phyloP scores from a whole-genome alignment of 2,113 vertebrate genomes.

The Megaceryle maxima region DNA sequence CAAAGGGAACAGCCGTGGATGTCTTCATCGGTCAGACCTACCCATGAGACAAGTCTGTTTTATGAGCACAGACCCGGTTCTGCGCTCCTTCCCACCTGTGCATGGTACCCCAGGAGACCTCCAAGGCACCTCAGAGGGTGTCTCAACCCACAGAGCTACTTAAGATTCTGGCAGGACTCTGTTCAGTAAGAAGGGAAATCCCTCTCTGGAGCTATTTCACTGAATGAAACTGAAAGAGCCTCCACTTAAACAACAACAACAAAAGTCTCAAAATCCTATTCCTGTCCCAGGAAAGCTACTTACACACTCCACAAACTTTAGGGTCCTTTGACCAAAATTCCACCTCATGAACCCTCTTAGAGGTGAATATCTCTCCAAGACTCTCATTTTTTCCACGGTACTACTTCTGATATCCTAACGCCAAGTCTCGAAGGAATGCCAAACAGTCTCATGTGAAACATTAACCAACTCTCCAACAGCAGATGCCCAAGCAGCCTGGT shows the following conservation, averaged over 20 bases:
- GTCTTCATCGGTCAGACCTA: neutral
- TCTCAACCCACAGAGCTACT: fast-evolving
- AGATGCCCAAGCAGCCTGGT: neutral
- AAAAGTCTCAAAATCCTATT: neutral
- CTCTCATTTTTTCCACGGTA: neutral
- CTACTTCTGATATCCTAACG: neutral
- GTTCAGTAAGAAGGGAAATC: neutral
- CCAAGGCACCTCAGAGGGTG: neutral
- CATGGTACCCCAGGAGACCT: neutral
- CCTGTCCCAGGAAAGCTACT: neutral
- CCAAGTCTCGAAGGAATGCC: fast-evolving
- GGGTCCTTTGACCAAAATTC: neutral
- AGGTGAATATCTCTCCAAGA: neutral
- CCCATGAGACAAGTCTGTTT: fast-evolving
- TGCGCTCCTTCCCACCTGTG: fast-evolving
- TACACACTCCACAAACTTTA: neutral
- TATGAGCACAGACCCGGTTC: neutral
- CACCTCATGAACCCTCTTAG: neutral
- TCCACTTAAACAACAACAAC: neutral
- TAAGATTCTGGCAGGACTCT: neutral
- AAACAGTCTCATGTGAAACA: neutral
- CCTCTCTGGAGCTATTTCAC: neutral
- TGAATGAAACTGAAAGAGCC: neutral
- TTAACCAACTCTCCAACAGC: neutral
- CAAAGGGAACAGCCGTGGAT: neutral